Percentiles rank a stretch among this genome's conserved stretches.
Evolutionary conservation across 2,113 vertebrate genomes (phyloP).

Genomic region (Prionailurus bengalensis): DNA sequence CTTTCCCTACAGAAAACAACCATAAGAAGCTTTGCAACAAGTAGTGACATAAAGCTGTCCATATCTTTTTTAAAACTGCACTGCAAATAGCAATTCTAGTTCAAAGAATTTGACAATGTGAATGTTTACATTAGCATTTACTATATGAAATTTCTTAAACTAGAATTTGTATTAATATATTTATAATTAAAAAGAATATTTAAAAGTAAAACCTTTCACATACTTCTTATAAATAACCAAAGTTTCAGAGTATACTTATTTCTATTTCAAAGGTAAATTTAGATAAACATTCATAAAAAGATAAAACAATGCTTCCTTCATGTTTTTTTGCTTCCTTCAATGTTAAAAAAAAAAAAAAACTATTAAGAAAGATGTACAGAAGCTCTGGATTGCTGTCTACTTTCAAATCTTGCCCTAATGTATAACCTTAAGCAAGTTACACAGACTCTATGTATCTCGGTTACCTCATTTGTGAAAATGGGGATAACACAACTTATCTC

Average conservation of each 20-base stretch:
- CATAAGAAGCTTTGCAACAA: slow-evolving; percentile 40
- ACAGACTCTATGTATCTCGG: slow-evolving; percentile 19
- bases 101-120: slow-evolving; percentile 47
- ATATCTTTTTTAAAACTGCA: slow-evolving; percentile 50
- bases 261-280: slow-evolving; percentile 63
- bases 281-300: slow-evolving; percentile 2
- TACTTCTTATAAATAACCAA: neutral
- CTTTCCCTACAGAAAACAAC: slow-evolving; percentile 33
- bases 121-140: neutral
- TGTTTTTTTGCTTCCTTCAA: neutral
- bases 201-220: slow-evolving; percentile 11
- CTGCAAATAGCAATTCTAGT: slow-evolving; percentile 44
- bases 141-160: neutral
- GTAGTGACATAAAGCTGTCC: slow-evolving; percentile 14
- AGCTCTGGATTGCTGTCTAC: neutral
- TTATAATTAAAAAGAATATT: slow-evolving; percentile 52
- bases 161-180: neutral
- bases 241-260: slow-evolving; percentile 42
- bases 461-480: slow-evolving; percentile 37
- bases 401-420: neutral
- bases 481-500: neutral
- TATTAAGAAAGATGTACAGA: neutral
- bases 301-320: neutral
- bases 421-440: neutral
- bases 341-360: neutral